Evolutionary conservation across 2,888 invertebrate species (phyloP).

Genomic region (Cataglyphis cursor): DNA sequence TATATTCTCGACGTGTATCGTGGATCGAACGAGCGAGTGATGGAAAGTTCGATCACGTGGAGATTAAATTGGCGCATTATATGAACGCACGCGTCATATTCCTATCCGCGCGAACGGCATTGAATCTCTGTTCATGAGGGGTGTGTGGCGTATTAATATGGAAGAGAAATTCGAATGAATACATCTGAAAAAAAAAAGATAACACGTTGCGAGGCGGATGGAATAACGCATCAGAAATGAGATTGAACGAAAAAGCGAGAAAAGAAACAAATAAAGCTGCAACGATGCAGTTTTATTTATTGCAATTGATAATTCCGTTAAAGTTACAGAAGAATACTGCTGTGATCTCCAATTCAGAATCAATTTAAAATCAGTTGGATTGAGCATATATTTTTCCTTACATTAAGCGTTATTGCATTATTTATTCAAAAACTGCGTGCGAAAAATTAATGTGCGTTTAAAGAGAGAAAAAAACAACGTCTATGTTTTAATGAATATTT

Average conservation of each 20-base stretch:
- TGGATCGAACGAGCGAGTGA: constrained; percentile 13
- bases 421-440: neutral
- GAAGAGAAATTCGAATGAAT: constrained; percentile 61
- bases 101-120: constrained; percentile 56
- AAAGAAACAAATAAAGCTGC: constrained; percentile 10
- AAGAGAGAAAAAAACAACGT: too few species aligned
- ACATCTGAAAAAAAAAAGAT: constrained; percentile 44
- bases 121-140: constrained; percentile 59
- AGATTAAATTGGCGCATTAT: constrained; percentile 70
- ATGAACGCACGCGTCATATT: constrained; percentile 55
- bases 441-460: neutral
- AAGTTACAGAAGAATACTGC: constrained; percentile 32
- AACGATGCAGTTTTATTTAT: neutral
- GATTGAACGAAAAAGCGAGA: neutral
- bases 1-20: constrained; percentile 35
- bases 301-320: constrained; percentile 31
- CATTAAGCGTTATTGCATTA: constrained; percentile 12
- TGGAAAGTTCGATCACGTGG: constrained; percentile 43
- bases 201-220: neutral
- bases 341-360: constrained; percentile 34
- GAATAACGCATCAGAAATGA: neutral
- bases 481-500: neutral
- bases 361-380: constrained; percentile 33
- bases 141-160: constrained; percentile 53
- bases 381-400: constrained; percentile 18